Evolutionary conservation across 2,113 vertebrate species (phyloP).

Genomic region (Sciurus niger): DNA sequence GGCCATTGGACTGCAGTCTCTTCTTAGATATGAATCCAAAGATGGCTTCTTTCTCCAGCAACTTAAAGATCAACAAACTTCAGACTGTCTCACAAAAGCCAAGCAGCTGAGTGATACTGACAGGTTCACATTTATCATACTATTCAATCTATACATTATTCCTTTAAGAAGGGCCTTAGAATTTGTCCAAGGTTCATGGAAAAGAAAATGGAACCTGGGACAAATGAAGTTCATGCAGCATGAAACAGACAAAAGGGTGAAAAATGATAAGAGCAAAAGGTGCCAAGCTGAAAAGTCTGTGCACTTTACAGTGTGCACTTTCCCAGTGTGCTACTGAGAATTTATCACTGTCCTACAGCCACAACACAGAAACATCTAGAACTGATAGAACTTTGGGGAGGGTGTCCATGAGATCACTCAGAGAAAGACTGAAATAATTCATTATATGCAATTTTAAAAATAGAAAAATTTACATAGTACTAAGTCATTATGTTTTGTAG

Average conservation of each 20-base stretch:
- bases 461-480: background rate
- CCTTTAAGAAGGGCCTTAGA: background rate
- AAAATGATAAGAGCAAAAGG: background rate
- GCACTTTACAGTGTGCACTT: background rate
- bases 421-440: conserved; percentile 10
- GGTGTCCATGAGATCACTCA: background rate
- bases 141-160: background rate
- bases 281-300: background rate
- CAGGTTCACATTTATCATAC: background rate
- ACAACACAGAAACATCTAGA: background rate
- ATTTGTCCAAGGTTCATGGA: background rate
- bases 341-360: background rate
- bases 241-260: background rate
- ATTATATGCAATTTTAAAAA: background rate
- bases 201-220: background rate
- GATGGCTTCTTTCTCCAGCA: background rate
- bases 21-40: background rate
- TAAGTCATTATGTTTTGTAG: conserved; percentile 55
- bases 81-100: background rate
- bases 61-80: background rate
- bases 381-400: background rate
- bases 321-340: background rate
- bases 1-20: background rate
- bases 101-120: background rate
- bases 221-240: background rate